phyloP scores from a whole-genome alignment of 2,113 vertebrate species.

The Polyodon spathula region DNA sequence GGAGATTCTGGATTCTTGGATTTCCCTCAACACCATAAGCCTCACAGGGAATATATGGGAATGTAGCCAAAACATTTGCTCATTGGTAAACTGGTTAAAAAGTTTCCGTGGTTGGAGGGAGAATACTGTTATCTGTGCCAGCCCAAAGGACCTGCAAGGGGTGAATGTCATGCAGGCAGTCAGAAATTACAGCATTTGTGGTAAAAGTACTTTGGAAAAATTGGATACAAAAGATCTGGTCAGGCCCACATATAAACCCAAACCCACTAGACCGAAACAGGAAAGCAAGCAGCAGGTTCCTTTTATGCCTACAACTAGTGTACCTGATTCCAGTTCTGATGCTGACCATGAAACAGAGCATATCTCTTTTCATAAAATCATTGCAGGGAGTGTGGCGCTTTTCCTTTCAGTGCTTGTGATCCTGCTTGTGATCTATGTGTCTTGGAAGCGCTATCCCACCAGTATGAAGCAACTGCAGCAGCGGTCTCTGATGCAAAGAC shows the following conservation, averaged over 20 bases:
- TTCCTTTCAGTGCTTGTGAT: conserved; percentile 96
- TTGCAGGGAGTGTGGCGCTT: conserved; percentile 91
- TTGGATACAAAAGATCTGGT: conserved; percentile 57
- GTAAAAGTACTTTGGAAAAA: conserved; percentile 60
- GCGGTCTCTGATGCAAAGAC: conserved; percentile 83
- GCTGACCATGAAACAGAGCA: conserved; percentile 75
- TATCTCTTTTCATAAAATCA: conserved; percentile 96
- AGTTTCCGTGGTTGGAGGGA: conserved; percentile 88
- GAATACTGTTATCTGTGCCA: conserved; percentile 91
- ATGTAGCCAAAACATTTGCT: conserved; percentile 88
- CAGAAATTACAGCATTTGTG: conserved; percentile 83
- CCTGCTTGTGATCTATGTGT: conserved; percentile 94
- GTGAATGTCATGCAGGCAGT: conserved; percentile 89
- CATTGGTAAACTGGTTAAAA: conserved; percentile 89
- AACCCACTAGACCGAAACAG: conserved; percentile 61
- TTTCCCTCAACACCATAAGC: conserved; percentile 88
- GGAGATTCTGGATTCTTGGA: conserved; percentile 89
- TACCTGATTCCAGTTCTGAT: conserved; percentile 43
- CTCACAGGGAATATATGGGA: conserved; percentile 97
- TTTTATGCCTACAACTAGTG: conserved; percentile 40
- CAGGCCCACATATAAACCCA: conserved; percentile 63
- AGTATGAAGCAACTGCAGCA: conserved; percentile 97
- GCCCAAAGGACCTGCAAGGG: conserved; percentile 91
- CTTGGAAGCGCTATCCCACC: conserved; percentile 95
- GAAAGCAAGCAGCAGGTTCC: conserved; percentile 52